Evolutionary conservation across 2,113 vertebrate genomes (phyloP), one percentile per base, ranked within the genome.

Genomic region (Apodemus sylvaticus): DNA sequence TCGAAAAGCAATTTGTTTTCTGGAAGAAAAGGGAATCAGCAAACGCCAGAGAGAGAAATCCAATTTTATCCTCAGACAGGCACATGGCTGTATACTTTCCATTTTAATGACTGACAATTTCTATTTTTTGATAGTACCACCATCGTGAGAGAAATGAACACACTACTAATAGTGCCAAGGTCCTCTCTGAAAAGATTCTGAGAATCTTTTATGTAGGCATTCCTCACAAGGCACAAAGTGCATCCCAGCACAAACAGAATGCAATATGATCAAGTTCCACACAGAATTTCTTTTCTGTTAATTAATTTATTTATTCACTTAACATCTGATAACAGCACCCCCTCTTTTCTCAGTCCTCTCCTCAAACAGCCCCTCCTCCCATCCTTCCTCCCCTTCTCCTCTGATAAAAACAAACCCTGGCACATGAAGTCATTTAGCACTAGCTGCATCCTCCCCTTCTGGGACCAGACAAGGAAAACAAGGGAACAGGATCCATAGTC

Each of bases 31-130:
- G 94, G 36, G 97, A 98, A 97, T 97, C 95, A 97, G 89, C 82
- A 97, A 74, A 96, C 90, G 45, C 90, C 94, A 98, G 98, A 97
- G 91, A 97, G 97, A 97, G 89, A 98, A 98, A 98, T 98, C 97
- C 97, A 98, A 96, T 98, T 98, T 98, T 95, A 98, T 98, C 96
- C 97, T 97, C 96, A 98, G 97, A 97, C 94, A 98, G 90, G n/a
- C 91, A 95, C 76, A 88, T 90, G 4, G 3, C 79, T 97, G 17
- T 93, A 92, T 93, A 87, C 58, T 86, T 98, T 98, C 98, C 97
- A 98, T 98, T 98, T 98, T 98, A 98, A 98, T 98, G 96, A 97
- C 95, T 96, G 97, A 96, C 26, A 31, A 90, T 90, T 95, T 97
- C 96, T 96, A 83, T 95, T 98, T 97, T 93, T 97, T 73, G 96